Conservation (phyloP, 2,797 vertebrate species). For the Melanotaenia trifasciata region DNA sequence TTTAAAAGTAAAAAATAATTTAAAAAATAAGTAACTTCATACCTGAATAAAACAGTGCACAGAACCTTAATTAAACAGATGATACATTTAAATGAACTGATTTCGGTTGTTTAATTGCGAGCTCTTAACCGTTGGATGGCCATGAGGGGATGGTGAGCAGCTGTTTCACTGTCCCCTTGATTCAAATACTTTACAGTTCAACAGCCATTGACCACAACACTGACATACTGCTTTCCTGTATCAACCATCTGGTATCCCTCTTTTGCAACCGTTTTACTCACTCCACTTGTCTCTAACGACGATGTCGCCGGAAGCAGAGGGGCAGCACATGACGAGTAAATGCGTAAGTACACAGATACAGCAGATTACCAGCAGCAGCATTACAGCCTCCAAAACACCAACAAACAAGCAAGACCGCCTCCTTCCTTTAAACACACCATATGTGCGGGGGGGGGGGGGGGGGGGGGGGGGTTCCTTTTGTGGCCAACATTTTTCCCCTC, state of each 20-base stretch:
- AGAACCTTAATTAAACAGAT: neutral
- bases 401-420: constrained; percentile 15
- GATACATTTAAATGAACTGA: neutral
- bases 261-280: constrained; percentile 21
- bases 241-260: constrained; percentile 64
- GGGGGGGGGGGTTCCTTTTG: neutral
- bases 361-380: constrained; percentile 40
- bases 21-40: neutral
- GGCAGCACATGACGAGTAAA: constrained; percentile 39
- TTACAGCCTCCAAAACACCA: constrained; percentile 16
- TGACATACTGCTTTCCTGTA: constrained; percentile 41
- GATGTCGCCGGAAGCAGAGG: constrained; percentile 31
- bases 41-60: neutral
- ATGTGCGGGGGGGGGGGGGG: neutral
- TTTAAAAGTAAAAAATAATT: neutral
- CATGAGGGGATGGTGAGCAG: constrained; percentile 44
- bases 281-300: constrained; percentile 42
- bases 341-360: constrained; percentile 37
- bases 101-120: constrained; percentile 36
- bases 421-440: constrained; percentile 22
- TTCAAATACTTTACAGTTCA: constrained; percentile 57
- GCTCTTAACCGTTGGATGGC: constrained; percentile 31
- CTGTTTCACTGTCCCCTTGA: constrained; percentile 61
- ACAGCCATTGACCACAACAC: constrained; percentile 37
- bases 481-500: too few species aligned